Base-by-base conservation (phyloP, 2,113 vertebrate species). In the Neogobius melanostomus region DNA sequence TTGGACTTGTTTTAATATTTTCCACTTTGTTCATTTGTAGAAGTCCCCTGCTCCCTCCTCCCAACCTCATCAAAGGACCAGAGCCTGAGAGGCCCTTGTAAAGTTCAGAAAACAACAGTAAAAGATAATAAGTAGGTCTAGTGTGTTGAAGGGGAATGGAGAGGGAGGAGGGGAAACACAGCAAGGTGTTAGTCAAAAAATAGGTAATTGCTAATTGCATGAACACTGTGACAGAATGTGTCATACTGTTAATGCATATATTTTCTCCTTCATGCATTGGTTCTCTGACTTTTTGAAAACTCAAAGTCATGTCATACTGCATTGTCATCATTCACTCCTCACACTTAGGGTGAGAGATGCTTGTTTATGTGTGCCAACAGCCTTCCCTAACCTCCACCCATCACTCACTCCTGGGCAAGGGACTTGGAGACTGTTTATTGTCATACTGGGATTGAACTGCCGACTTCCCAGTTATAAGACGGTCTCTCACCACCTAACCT, bases 31-130 rank as follows among this genome's bases (percentile, higher is more conserved):
- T 66, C 49, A 75, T 69, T 45, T 50, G 82, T 61, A 76, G 69
- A 80, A 78, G 80, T 76, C 68, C 76, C 77, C 66, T 45, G 11
- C 83, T 68, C 81, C 69, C 72, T 68, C 68, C 73, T 77, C 47
- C 53, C 64, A 68, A 72, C 77, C 71, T 84, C 80, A 83, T 90
- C 87, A 89, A 89, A 85, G 86, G 67, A 42, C 80, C 71, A 68
- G 63, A 75, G 76, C 84, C 71, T 70, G 47, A 88, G 79, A 89
- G 81, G 87, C 78, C 83, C 89, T 82, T 82, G 83, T 90, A 89
- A 88, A 87, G 81, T 86, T 88, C 83, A 87, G 83, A 85, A 84
- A 85, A 68, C 69, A 11, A 82, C 79, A 78, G 89, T 85, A 85
- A 76, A 83, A 84, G 74, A 76, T 88, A 87, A 87, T 81, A 81